Base-by-base conservation (phyloP, 2,888 invertebrate genomes). In the Cataglyphis altisquamis region DNA sequence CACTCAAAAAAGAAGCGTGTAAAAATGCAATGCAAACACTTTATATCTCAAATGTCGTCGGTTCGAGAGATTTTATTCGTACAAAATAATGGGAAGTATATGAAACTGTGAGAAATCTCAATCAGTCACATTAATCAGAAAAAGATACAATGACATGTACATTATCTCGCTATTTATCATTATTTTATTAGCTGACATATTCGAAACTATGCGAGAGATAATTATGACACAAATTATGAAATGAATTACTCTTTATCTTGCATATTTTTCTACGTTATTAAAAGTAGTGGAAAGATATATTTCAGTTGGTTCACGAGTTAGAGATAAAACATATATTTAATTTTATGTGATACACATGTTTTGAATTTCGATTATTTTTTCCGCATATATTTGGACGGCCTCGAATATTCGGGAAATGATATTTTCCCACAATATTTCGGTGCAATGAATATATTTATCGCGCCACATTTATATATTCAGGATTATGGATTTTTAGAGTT, bases 371-470 rank as follows among this genome's bases (percentile, higher is more conserved):
- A 75, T 75, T 66, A 75, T 36, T 67, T 57, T 57, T 29, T n/a
- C 6, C 8, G 12, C 41, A 68, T 41, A 36, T 78, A 57, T 68
- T 41, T 32, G 4, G 39, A 36, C 18, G n/a, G 29, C 25, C 39
- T 68, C 55, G 32, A 15, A 57, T 57, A 68, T 77, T 77, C 57
- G 68, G 6, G 3, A 9, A 68, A 39, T 67, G 55, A 68, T 78
- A 78, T 78, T 68, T 68, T 78, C 21, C 48, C 10, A 78, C 68
- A 41, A 45, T 57, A 67, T 57, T 78, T 68, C 68, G n/a, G 1
- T 29, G 67, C 68, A 77, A 77, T 78, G 32, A 60, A 60, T 60
- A 48, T 48, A 70, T 70, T 25, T 8, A 70, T 21, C 18, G 18
- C 9, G 1, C 8, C 41, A 12, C 18, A 70, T 78, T 70, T 78